A percentile compares a stretch with the other conserved stretches of the same genome.
phyloP scores from a whole-genome alignment of 1,140 invertebrate genomes.

The Penaeus chinensis region DNA sequence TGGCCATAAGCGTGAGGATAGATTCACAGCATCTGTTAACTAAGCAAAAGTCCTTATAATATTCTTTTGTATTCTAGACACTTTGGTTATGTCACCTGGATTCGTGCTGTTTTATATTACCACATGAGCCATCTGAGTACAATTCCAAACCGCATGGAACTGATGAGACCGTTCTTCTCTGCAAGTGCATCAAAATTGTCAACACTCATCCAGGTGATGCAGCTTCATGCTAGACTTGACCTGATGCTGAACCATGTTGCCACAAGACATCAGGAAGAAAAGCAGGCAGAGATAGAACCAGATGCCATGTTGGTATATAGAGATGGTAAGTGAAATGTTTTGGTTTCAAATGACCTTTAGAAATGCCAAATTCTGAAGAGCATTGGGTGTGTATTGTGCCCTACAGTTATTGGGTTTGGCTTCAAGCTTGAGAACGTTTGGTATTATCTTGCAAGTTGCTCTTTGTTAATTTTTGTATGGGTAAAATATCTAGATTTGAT shows the following conservation, averaged over 20 bases:
- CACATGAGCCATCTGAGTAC: constrained; percentile 47
- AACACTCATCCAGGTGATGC: constrained; percentile 30
- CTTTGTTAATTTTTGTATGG: too few relatives aligned
- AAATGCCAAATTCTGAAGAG: too few relatives aligned
- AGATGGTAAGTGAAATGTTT: constrained; percentile 27
- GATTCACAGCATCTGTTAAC: neutral
- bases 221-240: constrained; percentile 46
- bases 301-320: constrained; percentile 40
- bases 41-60: neutral
- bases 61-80: constrained; percentile 20
- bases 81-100: constrained; percentile 31
- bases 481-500: too few relatives aligned
- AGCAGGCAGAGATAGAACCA: constrained; percentile 30
- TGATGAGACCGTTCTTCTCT: constrained; percentile 39
- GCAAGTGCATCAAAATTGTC: constrained; percentile 16
- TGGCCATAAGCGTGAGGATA: neutral
- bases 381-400: too few relatives aligned
- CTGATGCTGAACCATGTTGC: constrained; percentile 44
- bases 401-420: too few relatives aligned
- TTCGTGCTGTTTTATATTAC: constrained; percentile 34
- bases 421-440: too few relatives aligned
- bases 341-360: too few relatives aligned
- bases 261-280: constrained; percentile 37
- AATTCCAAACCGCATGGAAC: constrained; percentile 32
- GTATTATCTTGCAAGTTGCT: too few relatives aligned